A percentile compares a stretch with the other conserved stretches of the same genome.
Evolutionary conservation across 2,888 invertebrate species (phyloP).

Genomic region (Tachina lurida): DNA sequence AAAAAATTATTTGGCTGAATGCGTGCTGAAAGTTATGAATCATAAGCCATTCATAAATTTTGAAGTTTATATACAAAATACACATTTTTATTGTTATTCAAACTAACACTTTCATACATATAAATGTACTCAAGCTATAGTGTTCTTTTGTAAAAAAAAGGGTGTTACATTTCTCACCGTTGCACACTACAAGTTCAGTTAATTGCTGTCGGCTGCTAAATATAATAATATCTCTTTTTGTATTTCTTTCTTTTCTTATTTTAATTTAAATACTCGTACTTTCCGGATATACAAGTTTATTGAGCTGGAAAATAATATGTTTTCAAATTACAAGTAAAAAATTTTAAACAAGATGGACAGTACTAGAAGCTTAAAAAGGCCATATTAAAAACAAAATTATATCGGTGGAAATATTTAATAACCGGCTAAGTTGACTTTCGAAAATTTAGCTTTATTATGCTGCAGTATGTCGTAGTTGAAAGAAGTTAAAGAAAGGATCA

Average conservation of each 20-base stretch:
- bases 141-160: conserved; percentile 29
- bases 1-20: conserved; percentile 76
- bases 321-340: too few species aligned
- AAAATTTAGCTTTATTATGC: too few species aligned
- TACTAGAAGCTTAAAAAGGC: too few species aligned
- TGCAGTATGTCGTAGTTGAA: too few species aligned
- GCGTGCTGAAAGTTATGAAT: conserved; percentile 81
- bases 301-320: conserved; percentile 49
- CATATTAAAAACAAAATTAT: too few species aligned
- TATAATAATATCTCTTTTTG: too few species aligned
- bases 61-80: background rate
- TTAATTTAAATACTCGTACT: conserved; percentile 29
- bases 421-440: too few species aligned
- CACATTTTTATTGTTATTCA: background rate
- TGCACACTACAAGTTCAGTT: conserved; percentile 36
- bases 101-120: background rate
- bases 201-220: conserved; percentile 50
- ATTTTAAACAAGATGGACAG: too few species aligned
- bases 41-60: conserved; percentile 45
- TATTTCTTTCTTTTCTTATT: background rate
- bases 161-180: conserved; percentile 68
- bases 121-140: background rate
- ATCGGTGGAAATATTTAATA: too few species aligned
- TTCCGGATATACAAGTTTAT: conserved; percentile 53
- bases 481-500: too few species aligned